phyloP scores from a whole-genome alignment of 2,888 invertebrate species.

The Drosophila ezoana region DNA sequence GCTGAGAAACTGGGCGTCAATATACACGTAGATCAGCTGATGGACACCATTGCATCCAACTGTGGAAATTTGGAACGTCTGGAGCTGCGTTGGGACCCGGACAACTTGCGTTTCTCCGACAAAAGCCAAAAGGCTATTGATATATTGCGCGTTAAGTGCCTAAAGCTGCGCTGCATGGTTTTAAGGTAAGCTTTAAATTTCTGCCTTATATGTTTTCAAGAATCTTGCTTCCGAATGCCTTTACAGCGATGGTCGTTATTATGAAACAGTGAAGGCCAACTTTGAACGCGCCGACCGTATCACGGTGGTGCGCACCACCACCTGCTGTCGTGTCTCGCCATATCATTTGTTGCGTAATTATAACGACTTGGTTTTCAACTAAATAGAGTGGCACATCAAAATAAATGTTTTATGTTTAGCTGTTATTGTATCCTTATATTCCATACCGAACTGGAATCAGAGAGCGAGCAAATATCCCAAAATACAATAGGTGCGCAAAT shows the following conservation, averaged over 20 bases:
- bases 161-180: conserved; percentile 95
- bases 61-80: conserved; percentile 95
- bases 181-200: conserved; percentile 89
- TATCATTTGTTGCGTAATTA: conserved; percentile 97
- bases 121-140: conserved; percentile 99
- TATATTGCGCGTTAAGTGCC: conserved; percentile 96
- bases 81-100: conserved; percentile 99
- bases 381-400: conserved; percentile 57
- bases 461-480: not conserved
- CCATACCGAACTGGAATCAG: conserved; percentile 3
- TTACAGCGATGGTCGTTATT: conserved; percentile 97
- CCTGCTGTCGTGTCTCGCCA: conserved; percentile 97
- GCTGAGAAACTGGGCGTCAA: conserved; percentile 98
- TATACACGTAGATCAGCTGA: conserved; percentile 98
- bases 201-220: not conserved
- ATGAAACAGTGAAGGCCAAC: conserved; percentile 99
- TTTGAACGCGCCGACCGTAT: conserved; percentile 98
- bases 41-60: conserved; percentile 98
- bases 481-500: not conserved
- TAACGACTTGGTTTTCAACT: conserved; percentile 98
- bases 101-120: conserved; percentile 98
- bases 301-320: conserved; percentile 98
- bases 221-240: not conserved
- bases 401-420: conserved; percentile 22
- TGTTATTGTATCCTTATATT: conserved; percentile 24